Evolutionary conservation across 2,888 invertebrate species (phyloP), one percentile per base, ranked within the genome.

Genomic region (Taphrorychus bicolor): DNA sequence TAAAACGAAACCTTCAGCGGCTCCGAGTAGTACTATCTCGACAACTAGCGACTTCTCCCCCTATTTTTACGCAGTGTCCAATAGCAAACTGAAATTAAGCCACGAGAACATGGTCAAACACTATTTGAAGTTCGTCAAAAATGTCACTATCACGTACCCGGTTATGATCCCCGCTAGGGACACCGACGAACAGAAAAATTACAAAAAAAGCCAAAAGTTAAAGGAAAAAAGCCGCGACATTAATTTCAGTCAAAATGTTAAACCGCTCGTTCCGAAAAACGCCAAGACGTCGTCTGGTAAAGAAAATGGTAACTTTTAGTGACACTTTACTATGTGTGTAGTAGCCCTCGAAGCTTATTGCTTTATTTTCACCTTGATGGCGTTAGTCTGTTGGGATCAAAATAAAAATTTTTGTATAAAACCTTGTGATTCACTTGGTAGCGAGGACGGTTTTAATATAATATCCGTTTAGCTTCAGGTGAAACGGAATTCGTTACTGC

Each of bases 121-220:
- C 19, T 71, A 71, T 52, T 61, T 71, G 9, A 70, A 64, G 73
- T 81, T 80, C 70, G 79, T 80, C 42, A 82, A 82, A 76, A 82
- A 82, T 72, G 79, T 81, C 21, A 81, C 80, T 9, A 82, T 82
- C 75, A 90, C 92, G 73, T 92, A 91, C 80, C 93, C 92, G 2
- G 88, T 90, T 70, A 83, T 87, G 76, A 86, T 86, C 73, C 87
- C 87, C 2, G 76, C 81, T 40, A 76, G 78, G 70, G 81, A 82
- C 78, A 76, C 78, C 64, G 58, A 77, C 2, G 70, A 70, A 14
- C 81, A 81, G 75, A 77, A 77, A 67, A 75, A 76, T 51, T 78
- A 76, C 70, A 79, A 80, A 76, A 80, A 81, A 73, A 72, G 75
- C 7, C 82, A 81, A 73, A 83, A 82, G 75, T 78, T 82, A 66